Conservation (phyloP, 2,888 invertebrate genomes). For the Arctia plantaginis region DNA sequence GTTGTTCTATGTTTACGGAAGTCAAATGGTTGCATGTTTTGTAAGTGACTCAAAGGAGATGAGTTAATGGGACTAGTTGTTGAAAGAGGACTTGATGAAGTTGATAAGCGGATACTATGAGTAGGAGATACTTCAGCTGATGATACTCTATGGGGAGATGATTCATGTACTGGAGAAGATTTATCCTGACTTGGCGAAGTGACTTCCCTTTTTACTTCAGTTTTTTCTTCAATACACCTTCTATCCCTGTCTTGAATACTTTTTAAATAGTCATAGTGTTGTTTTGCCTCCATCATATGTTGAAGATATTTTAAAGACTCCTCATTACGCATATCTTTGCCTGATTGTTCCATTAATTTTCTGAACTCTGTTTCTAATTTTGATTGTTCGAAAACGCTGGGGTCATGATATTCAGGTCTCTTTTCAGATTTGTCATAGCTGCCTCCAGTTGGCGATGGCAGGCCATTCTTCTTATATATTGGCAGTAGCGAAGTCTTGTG, state of each 20-base stretch:
- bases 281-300: slow-evolving; percentile 82
- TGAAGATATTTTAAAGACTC: slow-evolving; percentile 80
- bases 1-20: slow-evolving; percentile 89
- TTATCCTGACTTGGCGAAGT: slow-evolving; percentile 71
- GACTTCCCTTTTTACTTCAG: slow-evolving; percentile 71
- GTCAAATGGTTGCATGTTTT: slow-evolving; percentile 98
- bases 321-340: slow-evolving; percentile 76
- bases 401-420: slow-evolving; percentile 76
- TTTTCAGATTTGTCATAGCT: slow-evolving; percentile 74
- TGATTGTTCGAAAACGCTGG: slow-evolving; percentile 76
- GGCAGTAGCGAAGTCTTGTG: slow-evolving; percentile 86
- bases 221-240: slow-evolving; percentile 55
- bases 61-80: slow-evolving; percentile 88
- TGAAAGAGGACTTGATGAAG: slow-evolving; percentile 81
- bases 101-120: slow-evolving; percentile 75
- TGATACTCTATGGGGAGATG: slow-evolving; percentile 70
- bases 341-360: slow-evolving; percentile 86
- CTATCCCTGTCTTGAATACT: slow-evolving; percentile 76
- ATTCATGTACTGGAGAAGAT: slow-evolving; percentile 67
- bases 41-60: slow-evolving; percentile 94
- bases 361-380: slow-evolving; percentile 87
- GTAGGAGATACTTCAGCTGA: slow-evolving; percentile 78
- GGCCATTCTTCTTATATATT: slow-evolving; percentile 79
- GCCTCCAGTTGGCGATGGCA: slow-evolving; percentile 85
- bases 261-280: slow-evolving; percentile 76